Evolutionary conservation across 2,888 invertebrate genomes (phyloP).

Genomic region (Drosophila ustulata): DNA sequence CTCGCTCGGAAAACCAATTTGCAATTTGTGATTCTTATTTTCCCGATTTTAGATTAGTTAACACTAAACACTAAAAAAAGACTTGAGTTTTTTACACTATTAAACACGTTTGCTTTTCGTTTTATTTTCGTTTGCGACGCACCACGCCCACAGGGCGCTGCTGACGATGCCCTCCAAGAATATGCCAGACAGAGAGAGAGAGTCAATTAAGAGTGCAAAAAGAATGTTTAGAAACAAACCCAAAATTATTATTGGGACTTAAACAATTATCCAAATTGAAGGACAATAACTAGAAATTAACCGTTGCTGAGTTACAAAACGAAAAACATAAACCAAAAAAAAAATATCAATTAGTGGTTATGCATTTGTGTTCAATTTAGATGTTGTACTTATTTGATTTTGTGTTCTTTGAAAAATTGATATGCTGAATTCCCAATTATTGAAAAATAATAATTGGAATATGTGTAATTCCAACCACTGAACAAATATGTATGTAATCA

Average conservation of each 20-base stretch:
- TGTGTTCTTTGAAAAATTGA: conserved; percentile 60
- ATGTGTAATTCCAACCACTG: conserved; percentile 13
- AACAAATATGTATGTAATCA: conserved; percentile 45
- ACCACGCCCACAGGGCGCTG: conserved; percentile 41
- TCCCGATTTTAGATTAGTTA: conserved; percentile 79
- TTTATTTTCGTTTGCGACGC: conserved; percentile 50
- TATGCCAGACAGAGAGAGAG: conserved; percentile 27
- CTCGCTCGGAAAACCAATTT: conserved; percentile 47
- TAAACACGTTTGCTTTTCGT: conserved; percentile 63
- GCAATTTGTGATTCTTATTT: conserved; percentile 77
- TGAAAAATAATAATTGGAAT: conserved; percentile 7
- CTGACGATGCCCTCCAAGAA: conserved; percentile 70
- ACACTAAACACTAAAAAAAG: conserved; percentile 60
- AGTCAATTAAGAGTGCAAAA: conserved; percentile 73
- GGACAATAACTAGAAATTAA: conserved; percentile 80
- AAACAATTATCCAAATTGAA: conserved; percentile 64
- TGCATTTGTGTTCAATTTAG: conserved; percentile 61
- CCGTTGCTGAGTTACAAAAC: conserved; percentile 58
- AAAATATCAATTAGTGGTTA: conserved; percentile 41
- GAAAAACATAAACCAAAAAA: conserved; percentile 17
- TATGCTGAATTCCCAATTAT: conserved; percentile 67
- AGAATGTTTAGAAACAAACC: conserved; percentile 36
- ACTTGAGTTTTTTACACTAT: conserved; percentile 74
- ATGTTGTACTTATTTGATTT: conserved; percentile 47
- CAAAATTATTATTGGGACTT: conserved; percentile 26